Evolutionary conservation across 2,888 invertebrate species (phyloP), one percentile per base, ranked within the genome.

Genomic region (Parelbella ahira): DNA sequence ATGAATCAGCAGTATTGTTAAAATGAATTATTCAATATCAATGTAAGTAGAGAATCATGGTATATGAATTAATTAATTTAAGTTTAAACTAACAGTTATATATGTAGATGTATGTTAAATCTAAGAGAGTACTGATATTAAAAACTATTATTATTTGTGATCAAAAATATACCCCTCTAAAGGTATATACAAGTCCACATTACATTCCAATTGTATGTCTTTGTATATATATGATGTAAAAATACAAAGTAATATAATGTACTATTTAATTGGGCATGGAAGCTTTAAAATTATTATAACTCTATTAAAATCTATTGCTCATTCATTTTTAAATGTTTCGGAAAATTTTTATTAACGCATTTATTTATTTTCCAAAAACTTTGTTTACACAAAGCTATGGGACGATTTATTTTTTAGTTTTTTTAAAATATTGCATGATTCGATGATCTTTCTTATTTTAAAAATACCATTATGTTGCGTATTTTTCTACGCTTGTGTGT

Each of bases 71-170:
- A 41, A 33, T n/a, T 19, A n/a, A n/a, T n/a, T 4, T 41, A 41
- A 20, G 41, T 13, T 20, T 33, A 1, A 50, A 51, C 44, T 38
- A 47, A 49, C 51, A 50, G 44, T 41, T 38, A 48, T 48, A 50
- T 44, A n/a, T n/a, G 48, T 54, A 54, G 50, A 54, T n/a, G 9
- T 23, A 45, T 48, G 44, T 54, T 30, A 55, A 54, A 51, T 50
- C 46, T 79, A 81, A 80, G 75, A 70, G 76, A 78, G 83, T 86
- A 83, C 83, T 86, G 82, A 82, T 82, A 76, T 72, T 70, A 66
- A 73, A 41, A n/a, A n/a, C n/a, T n/a, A n/a, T n/a, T n/a, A n/a
- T 51, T 51, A 45, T 68, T 60, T 63, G 68, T 72, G 65, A 71
- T 64, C 61, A 65, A 60, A 56, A 66, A 64, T 64, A 62, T 70